Conservation (phyloP, 1,140 invertebrate genomes). For the Bombus ignitus region DNA sequence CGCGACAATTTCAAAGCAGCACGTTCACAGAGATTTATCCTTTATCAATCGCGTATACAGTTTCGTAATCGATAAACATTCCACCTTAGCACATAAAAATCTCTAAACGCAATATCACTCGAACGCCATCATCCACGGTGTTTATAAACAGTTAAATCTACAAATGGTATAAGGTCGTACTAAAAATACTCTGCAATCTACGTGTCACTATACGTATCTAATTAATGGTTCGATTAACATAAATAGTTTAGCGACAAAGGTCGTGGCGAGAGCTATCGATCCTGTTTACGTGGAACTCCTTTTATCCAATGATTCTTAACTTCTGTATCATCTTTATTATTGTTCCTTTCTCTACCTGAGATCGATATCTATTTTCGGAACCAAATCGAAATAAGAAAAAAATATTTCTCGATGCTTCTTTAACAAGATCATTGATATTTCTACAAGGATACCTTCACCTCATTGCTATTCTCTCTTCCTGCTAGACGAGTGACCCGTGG, state of each 20-base stretch:
- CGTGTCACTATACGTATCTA: not conserved
- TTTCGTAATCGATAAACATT: too few species aligned
- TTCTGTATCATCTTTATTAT: not conserved
- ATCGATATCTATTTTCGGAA: not conserved
- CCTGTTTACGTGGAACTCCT: too few species aligned
- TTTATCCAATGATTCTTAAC: not conserved
- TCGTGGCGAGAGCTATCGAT: not conserved
- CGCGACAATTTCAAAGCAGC: too few species aligned
- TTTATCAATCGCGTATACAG: too few species aligned
- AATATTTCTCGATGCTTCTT: not conserved
- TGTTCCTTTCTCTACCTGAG: not conserved
- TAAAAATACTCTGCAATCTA: conserved; percentile 23
- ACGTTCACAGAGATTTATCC: too few species aligned
- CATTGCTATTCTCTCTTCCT: conserved; percentile 24
- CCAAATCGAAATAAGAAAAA: not conserved
- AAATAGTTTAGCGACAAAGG: conserved; percentile 10
- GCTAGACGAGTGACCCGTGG: not conserved
- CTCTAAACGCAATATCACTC: too few species aligned
- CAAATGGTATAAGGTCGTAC: conserved; percentile 19
- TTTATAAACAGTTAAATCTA: conserved; percentile 38
- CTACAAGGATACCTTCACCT: not conserved
- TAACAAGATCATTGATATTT: not conserved
- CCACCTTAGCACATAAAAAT: too few species aligned
- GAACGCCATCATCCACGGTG: not conserved
- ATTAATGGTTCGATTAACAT: not conserved